These are phyloP conservation scores for Cylindroiulus punctatus DNA, from an alignment of 2,888 invertebrate species.

Conservation along the genomic window DNA sequence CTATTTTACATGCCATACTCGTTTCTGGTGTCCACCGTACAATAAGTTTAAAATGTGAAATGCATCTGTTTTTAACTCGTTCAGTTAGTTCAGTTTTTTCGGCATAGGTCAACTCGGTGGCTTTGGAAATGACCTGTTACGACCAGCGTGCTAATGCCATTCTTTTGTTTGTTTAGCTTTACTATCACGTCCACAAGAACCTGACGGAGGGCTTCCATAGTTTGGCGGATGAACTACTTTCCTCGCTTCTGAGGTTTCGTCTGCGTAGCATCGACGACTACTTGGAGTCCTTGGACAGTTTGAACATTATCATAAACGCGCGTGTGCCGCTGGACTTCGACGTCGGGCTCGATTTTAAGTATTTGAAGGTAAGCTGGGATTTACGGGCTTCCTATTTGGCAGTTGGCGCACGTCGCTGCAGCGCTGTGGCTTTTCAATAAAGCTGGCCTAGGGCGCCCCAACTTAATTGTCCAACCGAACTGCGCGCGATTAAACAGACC, in stretches of 20 bases:
- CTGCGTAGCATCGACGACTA: conserved; percentile 61
- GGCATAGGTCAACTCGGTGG: too few species aligned
- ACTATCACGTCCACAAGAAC: conserved; percentile 61
- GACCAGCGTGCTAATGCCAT: background rate
- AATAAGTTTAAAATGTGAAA: too few species aligned
- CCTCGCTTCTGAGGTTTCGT: conserved; percentile 55
- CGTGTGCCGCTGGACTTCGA: conserved; percentile 60
- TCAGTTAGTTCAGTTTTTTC: too few species aligned
- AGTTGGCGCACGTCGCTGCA: conserved; percentile 20
- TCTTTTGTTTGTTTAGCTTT: conserved; percentile 58
- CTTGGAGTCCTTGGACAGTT: conserved; percentile 60
- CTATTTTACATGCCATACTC: too few species aligned
- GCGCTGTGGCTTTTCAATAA: background rate
- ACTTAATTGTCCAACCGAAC: conserved; percentile 27
- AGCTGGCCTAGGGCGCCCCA: background rate
- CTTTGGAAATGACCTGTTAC: too few species aligned
- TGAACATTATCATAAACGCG: conserved; percentile 60
- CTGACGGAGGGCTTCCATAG: conserved; percentile 61
- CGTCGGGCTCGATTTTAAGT: conserved; percentile 59
- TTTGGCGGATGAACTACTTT: conserved; percentile 60
- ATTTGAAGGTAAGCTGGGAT: conserved; percentile 59
- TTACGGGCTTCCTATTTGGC: background rate
- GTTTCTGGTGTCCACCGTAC: too few species aligned
- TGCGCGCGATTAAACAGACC: background rate
- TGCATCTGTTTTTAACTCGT: too few species aligned